Evolutionary conservation across 2,113 vertebrate species (phyloP), one percentile per base, ranked within the genome.

Genomic region (Formicarius rufipectus): DNA sequence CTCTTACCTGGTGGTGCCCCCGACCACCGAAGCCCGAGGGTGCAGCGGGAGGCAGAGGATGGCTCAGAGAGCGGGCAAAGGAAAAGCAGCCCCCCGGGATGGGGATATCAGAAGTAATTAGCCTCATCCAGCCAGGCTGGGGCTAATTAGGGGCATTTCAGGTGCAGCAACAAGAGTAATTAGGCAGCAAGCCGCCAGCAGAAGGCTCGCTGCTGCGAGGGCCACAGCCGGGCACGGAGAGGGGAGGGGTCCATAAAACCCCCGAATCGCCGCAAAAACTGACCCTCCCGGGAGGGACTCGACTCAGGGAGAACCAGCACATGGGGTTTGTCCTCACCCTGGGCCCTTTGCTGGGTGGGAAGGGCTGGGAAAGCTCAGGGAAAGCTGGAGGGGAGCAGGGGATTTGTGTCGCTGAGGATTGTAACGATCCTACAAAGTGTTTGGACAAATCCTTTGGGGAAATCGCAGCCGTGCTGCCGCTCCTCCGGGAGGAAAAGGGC

Each of bases 281-380:
- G 52, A 31, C 37, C 10, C 5, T 59, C 22, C 49, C 0, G 0
- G 44, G 31, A 53, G 14, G 21, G 10, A 37, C 52, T 37, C 1
- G 1, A 30, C 17, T 47, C 1, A 0, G 56, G 20, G 27, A 53
- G n/a, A 74, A 59, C 39, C 68, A 33, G 19, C 14, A 10, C 7
- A 0, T 77, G 90, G 15, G 21, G 49, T 10, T 50, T 19, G 35
- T 42, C 59, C 66, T 23, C 14, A 3, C 33, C 37, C 60, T 9
- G 6, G 6, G 56, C 31, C 14, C 8, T 19, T 53, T 31, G 21
- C 31, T 10, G 44, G 35, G 37, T 35, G 28, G 67, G 35, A 31
- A 64, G n/a, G 62, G 17, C 7, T 13, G 44, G 44, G 84, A 25
- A 60, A 14, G 27, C 37, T 62, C 35, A 28, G 30, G 17, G 23